These are phyloP conservation scores for Tauraco hartlaubi DNA, from an alignment of 2,797 vertebrate species.

Conservation along the genomic window DNA sequence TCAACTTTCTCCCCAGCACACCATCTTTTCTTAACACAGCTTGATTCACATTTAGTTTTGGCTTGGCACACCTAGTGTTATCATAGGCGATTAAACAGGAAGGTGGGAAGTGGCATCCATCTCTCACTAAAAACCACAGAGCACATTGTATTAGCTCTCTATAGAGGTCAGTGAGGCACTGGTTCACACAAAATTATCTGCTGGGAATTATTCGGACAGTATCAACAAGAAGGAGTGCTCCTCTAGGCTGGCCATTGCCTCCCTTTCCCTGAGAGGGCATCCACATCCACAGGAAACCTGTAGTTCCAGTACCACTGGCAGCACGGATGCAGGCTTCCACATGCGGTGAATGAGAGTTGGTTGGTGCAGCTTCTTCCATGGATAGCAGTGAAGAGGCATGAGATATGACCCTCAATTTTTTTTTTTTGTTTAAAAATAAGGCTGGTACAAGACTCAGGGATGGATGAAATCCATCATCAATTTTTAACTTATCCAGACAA, in stretches of 20 bases:
- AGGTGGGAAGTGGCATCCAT: neutral
- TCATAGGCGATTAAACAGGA: neutral
- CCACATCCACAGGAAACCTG: neutral
- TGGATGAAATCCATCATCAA: neutral
- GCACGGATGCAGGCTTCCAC: neutral
- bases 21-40: neutral
- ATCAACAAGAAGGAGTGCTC: fast-evolving
- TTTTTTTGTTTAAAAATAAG: neutral
- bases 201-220: neutral
- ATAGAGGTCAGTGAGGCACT: neutral
- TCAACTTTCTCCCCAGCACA: neutral
- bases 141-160: neutral
- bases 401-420: neutral
- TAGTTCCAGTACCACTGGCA: neutral
- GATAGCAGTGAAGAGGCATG: neutral
- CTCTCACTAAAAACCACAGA: neutral
- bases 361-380: fast-evolving
- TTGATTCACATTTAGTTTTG: neutral
- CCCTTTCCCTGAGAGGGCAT: neutral
- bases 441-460: neutral
- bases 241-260: neutral
- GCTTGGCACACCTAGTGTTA: neutral
- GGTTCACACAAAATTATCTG: neutral
- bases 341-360: neutral
- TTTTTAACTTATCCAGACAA: neutral